phyloP scores from a whole-genome alignment of 2,113 vertebrate species.

The Actinemys pallida region DNA sequence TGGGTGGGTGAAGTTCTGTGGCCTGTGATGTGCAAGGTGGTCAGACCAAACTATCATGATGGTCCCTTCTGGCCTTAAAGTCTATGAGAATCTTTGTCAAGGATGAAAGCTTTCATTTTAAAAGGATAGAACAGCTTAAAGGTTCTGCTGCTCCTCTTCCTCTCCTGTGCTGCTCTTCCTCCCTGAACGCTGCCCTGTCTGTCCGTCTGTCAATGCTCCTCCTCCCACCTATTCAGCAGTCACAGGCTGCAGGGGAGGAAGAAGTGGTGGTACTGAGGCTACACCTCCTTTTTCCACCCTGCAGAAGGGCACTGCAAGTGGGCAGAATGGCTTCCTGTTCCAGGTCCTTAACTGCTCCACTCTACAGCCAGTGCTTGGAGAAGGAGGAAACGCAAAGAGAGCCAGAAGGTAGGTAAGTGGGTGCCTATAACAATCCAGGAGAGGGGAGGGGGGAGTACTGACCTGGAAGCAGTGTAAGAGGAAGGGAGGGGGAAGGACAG shows the following conservation, averaged over 20 bases:
- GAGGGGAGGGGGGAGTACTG: background rate
- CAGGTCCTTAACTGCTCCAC: background rate
- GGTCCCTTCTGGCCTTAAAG: no score
- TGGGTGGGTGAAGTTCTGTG: no score
- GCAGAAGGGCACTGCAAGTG: background rate
- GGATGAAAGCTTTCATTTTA: background rate
- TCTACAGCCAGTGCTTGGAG: background rate
- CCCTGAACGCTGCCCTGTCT: background rate
- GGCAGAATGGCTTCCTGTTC: no score
- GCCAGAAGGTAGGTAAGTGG: background rate
- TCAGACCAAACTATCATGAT: no score
- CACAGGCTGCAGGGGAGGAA: background rate
- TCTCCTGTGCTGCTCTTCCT: background rate
- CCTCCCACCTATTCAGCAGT: background rate
- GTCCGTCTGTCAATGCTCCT: background rate
- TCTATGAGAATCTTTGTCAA: background rate
- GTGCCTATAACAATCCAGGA: background rate
- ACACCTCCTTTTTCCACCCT: background rate
- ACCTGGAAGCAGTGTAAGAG: background rate
- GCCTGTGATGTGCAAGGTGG: no score
- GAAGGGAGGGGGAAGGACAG: background rate
- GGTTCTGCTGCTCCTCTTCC: background rate
- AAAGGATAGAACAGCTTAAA: background rate
- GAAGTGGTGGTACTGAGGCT: background rate
- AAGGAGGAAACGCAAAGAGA: background rate